Percentiles rank a stretch among this genome's conserved stretches.
Conservation (phyloP, 1,140 invertebrate species). For the Diprion similis region DNA sequence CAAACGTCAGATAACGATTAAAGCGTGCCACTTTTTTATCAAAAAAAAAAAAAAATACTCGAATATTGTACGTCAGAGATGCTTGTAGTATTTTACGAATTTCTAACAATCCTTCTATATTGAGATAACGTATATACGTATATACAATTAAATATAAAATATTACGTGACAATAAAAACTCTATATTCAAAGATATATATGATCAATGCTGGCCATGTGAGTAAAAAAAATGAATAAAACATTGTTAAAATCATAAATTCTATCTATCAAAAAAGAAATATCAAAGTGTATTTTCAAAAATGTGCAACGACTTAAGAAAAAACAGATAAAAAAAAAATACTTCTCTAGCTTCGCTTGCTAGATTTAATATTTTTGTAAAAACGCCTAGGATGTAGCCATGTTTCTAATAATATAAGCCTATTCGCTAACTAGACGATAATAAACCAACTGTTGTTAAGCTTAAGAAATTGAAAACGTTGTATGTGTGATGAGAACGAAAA, state of each 20-base stretch:
- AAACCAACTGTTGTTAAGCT: background rate
- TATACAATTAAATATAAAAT: background rate
- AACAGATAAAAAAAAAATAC: background rate
- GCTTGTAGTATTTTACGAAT: background rate
- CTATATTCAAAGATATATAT: background rate
- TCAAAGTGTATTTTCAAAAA: constrained; percentile 18
- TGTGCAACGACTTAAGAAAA: background rate
- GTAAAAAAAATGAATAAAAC: background rate
- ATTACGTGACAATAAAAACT: background rate
- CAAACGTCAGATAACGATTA: background rate
- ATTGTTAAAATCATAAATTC: background rate
- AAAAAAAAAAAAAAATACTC: background rate
- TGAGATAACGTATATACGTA: too few species aligned
- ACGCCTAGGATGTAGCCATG: constrained; percentile 50
- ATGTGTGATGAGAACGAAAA: background rate
- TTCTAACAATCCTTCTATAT: background rate
- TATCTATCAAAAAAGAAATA: constrained; percentile 3
- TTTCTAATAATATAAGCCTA: constrained; percentile 7
- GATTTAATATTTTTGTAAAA: constrained; percentile 64
- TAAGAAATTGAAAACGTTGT: background rate
- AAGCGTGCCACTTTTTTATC: background rate
- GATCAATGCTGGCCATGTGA: constrained; percentile 5
- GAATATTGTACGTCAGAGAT: background rate
- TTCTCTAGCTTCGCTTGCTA: constrained; percentile 57
- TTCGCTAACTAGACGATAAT: constrained; percentile 1